Percentiles rank a stretch among this genome's conserved stretches.
phyloP scores from a whole-genome alignment of 1,140 invertebrate species.

The Aricia agestis region DNA sequence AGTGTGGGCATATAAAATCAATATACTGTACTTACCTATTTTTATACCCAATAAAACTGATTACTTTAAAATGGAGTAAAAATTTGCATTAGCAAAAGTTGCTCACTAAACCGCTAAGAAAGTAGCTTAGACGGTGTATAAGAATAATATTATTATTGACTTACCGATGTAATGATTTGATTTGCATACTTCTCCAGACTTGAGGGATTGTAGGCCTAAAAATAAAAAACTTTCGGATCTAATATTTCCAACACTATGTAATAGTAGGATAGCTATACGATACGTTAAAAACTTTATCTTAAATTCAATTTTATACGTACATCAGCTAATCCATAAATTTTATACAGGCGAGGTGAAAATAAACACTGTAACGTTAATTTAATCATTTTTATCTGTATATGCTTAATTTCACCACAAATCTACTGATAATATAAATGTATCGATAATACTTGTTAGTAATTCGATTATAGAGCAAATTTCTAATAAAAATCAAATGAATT shows the following conservation, averaged over 20 bases:
- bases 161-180: conserved; percentile 79
- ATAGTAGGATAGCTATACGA: background rate
- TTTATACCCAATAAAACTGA: no score
- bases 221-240: background rate
- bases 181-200: conserved; percentile 84
- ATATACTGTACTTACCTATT: no score
- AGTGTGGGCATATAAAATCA: no score
- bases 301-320: background rate
- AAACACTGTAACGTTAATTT: conserved; percentile 32
- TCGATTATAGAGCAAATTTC: background rate
- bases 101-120: background rate
- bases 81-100: background rate
- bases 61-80: background rate
- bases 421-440: no score
- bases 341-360: conserved; percentile 49
- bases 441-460: background rate
- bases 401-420: no score
- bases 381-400: conserved; percentile 26
- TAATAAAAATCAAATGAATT: background rate
- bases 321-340: conserved; percentile 37
- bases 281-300: background rate
- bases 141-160: conserved; percentile 16
- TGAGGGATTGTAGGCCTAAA: background rate
- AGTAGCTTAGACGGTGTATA: background rate
- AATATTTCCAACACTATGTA: background rate